These are phyloP conservation scores for Salpingus planirostris DNA, from an alignment of 2,888 invertebrate species.

Conservation along the genomic window DNA sequence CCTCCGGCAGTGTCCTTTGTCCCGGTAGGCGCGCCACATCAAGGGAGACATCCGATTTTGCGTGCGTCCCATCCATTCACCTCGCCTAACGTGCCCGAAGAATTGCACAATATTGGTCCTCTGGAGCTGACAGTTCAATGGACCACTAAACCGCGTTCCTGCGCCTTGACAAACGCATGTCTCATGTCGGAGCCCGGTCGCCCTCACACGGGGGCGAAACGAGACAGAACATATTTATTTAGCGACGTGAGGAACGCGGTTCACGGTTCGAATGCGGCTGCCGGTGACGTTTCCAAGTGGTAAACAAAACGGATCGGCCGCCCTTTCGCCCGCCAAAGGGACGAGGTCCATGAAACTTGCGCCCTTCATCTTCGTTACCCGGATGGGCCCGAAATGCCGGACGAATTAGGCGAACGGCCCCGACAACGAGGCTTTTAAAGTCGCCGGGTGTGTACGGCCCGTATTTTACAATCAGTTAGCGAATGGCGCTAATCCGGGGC, in stretches of 20 bases:
- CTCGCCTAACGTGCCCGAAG: background rate
- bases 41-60: slow-evolving; percentile 9
- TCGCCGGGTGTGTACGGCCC: no score
- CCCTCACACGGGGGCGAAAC: slow-evolving; percentile 1
- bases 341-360: no score
- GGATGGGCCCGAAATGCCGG: no score
- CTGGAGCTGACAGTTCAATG: slow-evolving; percentile 14
- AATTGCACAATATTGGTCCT: slow-evolving; percentile 4
- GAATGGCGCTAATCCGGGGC: no score
- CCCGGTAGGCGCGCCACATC: slow-evolving; percentile 7
- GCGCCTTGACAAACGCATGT: slow-evolving; percentile 6
- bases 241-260: slow-evolving; percentile 7
- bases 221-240: slow-evolving; percentile 7
- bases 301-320: slow-evolving; percentile 14
- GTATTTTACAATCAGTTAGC: no score
- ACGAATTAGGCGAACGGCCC: no score
- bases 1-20: slow-evolving; percentile 4
- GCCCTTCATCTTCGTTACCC: no score
- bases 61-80: slow-evolving; percentile 1
- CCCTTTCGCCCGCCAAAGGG: no score
- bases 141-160: slow-evolving; percentile 8
- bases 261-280: slow-evolving; percentile 3
- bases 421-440: no score
- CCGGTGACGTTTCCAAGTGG: slow-evolving; percentile 11
- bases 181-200: no score